Percentiles rank a stretch among this genome's conserved stretches.
These are phyloP conservation scores for Scaeva pyrastri DNA, from an alignment of 2,888 invertebrate genomes.

Conservation along the genomic window DNA sequence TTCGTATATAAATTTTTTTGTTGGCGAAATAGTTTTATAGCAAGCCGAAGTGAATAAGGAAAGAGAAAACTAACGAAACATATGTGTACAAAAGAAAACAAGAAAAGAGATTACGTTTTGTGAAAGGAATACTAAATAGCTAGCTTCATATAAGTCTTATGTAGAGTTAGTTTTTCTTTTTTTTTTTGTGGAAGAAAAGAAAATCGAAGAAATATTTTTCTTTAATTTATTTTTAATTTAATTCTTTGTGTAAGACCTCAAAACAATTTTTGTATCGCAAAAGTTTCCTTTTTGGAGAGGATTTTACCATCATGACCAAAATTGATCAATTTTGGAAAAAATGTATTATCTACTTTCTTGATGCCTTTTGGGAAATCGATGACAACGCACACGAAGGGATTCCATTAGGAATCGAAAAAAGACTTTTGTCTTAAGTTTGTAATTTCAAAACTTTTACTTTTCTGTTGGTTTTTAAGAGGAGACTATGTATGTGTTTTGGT, in stretches of 20 bases:
- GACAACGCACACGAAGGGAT: no score
- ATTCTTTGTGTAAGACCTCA: background rate
- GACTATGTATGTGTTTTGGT: no score
- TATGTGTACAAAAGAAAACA: background rate
- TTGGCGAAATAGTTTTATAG: background rate
- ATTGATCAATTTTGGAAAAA: background rate
- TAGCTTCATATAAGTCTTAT: no score
- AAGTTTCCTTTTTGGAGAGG: no score
- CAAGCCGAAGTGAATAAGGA: background rate
- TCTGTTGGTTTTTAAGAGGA: no score
- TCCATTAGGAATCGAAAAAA: no score
- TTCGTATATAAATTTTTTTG: no score
- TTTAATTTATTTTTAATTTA: constrained; percentile 1
- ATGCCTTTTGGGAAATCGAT: background rate
- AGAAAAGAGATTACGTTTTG: constrained; percentile 7
- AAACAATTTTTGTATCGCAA: no score
- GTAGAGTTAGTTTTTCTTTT: no score
- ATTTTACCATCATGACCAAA: background rate
- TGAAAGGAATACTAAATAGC: background rate
- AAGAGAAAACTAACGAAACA: background rate
- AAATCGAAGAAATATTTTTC: background rate
- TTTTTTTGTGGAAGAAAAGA: no score
- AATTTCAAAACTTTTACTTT: no score
- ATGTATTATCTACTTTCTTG: background rate
- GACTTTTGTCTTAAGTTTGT: no score